Conservation (phyloP, 1,140 invertebrate species). For the Hycleus phaleratus region DNA sequence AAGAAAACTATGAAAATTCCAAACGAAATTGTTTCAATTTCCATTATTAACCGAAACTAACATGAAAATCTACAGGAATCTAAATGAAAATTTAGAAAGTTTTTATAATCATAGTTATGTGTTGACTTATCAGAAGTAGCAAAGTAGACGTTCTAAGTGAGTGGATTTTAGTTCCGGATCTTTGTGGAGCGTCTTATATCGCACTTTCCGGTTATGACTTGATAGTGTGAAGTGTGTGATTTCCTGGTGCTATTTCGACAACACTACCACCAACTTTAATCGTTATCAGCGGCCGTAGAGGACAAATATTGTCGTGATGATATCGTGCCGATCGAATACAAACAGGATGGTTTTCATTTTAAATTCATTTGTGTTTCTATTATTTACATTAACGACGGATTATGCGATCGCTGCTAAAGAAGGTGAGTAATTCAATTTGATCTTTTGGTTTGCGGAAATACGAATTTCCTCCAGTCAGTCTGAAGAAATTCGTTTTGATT, state of each 20-base stretch:
- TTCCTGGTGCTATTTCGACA: background rate
- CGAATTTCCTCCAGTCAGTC: too few relatives aligned
- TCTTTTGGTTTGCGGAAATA: too few relatives aligned
- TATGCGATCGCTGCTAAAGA: constrained; percentile 12
- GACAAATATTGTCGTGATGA: constrained; percentile 9
- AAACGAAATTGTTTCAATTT: too few relatives aligned
- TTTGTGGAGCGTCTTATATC: background rate
- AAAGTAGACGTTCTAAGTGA: background rate
- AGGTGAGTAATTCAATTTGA: constrained; percentile 1
- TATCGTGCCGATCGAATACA: background rate
- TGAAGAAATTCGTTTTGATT: too few relatives aligned
- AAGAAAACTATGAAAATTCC: too few relatives aligned
- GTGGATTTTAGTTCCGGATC: constrained; percentile 4
- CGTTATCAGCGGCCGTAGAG: too few relatives aligned
- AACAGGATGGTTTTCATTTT: background rate
- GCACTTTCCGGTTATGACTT: constrained; percentile 15
- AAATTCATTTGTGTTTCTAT: background rate
- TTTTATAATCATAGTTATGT: too few relatives aligned
- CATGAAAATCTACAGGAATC: too few relatives aligned
- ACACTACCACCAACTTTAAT: too few relatives aligned
- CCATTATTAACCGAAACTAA: too few relatives aligned
- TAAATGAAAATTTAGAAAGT: too few relatives aligned
- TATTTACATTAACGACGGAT: background rate
- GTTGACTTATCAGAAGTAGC: too few relatives aligned
- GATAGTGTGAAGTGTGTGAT: constrained; percentile 11